Base-by-base conservation (phyloP, 2,797 vertebrate genomes). In the Anisognathus igniventris region DNA sequence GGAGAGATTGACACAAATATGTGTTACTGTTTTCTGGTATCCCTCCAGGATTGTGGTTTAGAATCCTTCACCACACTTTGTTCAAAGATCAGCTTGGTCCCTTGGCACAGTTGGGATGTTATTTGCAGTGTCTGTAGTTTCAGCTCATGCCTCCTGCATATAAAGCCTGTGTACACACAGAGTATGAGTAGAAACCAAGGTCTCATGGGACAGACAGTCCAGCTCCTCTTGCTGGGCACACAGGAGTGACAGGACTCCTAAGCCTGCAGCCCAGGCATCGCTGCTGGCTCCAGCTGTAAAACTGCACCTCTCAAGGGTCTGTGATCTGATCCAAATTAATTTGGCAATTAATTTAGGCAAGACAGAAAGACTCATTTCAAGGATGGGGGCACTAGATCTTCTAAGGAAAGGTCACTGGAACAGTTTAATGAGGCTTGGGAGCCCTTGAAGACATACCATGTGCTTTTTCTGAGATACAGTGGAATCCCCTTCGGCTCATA, bases 121-220 rank as follows among this genome's bases (percentile, higher is more conserved):
- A 37, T 54, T 50, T 79, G n/a, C 25, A 76, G 31, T 20, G 40
- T 11, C 39, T 56, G 37, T 33, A 30, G 33, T 62, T 67, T 88
- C 62, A 71, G 20, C 14, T 33, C 30, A 7, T 37, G 9, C 12
- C n/a, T 17, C 19, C n/a, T 58, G 39, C 39, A 10, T 13, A 54
- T 5, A 31, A 85, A 72, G 6, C 24, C 30, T 4, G 12, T 31
- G 35, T 30, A n/a, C n/a, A 42, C 16, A 37, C 21, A 31, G 2
- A 76, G n/a, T 9, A 10, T 0, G 1, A 45, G 44, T 7, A 37
- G 68, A 74, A 73, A 42, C 18, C 1, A 2, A 73, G 15, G 24
- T 18, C 39, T n/a, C 0, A 0, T 14, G 20, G 28, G 47, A 39
- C 27, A 64, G 31, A 13, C 0, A 2, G 42, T 30, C 19, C 35